phyloP scores from a whole-genome alignment of 2,113 vertebrate genomes.

The Coptodon rendalli region DNA sequence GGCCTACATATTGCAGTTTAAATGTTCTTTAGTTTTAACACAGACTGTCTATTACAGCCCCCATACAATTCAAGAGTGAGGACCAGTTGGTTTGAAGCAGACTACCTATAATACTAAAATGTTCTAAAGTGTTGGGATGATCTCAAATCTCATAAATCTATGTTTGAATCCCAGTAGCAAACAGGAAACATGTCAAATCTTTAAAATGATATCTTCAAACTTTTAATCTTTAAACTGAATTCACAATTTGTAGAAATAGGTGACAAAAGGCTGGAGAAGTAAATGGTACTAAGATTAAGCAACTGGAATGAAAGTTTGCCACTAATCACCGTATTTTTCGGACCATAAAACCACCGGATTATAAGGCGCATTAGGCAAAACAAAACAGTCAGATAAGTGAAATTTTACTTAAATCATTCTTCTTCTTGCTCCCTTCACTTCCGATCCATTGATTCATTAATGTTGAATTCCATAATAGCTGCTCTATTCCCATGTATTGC shows the following conservation, averaged over 20 bases:
- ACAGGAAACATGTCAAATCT: neutral
- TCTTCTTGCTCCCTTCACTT: neutral
- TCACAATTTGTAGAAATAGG: fast-evolving
- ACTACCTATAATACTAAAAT: fast-evolving
- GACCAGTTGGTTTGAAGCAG: neutral
- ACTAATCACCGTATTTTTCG: fast-evolving
- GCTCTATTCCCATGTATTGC: fast-evolving
- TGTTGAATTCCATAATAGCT: fast-evolving
- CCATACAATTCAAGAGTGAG: neutral
- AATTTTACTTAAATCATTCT: fast-evolving
- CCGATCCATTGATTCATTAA: fast-evolving
- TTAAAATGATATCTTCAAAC: fast-evolving
- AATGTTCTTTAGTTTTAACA: neutral
- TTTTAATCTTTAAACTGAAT: fast-evolving
- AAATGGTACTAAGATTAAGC: fast-evolving
- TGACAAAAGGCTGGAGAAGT: neutral
- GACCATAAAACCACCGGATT: fast-evolving
- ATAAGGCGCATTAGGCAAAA: fast-evolving
- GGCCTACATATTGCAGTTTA: fast-evolving
- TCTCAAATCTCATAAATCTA: neutral
- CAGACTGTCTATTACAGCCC: fast-evolving
- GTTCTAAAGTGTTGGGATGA: neutral
- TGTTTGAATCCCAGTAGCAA: neutral
- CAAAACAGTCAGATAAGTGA: fast-evolving
- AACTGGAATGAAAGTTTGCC: fast-evolving